phyloP scores from a whole-genome alignment of 1,140 invertebrate species.

The Eriosoma lanigerum region DNA sequence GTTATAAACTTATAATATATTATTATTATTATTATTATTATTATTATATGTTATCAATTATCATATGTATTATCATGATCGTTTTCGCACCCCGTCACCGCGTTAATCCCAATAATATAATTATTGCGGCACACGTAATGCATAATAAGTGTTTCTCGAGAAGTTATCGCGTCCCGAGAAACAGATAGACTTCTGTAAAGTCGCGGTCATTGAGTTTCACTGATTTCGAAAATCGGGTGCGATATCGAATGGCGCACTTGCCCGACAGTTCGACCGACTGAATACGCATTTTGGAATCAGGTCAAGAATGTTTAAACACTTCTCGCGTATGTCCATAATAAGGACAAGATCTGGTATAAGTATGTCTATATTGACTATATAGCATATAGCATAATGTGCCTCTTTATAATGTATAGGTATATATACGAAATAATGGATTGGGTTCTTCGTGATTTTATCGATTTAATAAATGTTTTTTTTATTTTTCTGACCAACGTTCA shows the following conservation, averaged over 20 bases:
- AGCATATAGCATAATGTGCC: not conserved
- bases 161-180: too few relatives aligned
- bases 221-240: not conserved
- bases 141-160: too few relatives aligned
- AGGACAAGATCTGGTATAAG: not conserved
- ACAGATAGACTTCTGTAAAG: too few relatives aligned
- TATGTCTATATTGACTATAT: not conserved
- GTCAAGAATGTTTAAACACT: conserved; percentile 35
- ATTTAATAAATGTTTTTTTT: conserved; percentile 16
- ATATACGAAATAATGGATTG: not conserved
- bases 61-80: too few relatives aligned
- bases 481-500: conserved; percentile 12
- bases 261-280: not conserved
- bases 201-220: not conserved
- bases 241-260: not conserved
- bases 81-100: too few relatives aligned
- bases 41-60: too few relatives aligned
- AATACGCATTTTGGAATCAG: not conserved
- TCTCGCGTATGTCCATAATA: conserved; percentile 7
- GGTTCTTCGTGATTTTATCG: not conserved
- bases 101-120: too few relatives aligned
- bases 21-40: too few relatives aligned
- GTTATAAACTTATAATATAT: too few relatives aligned
- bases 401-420: too few relatives aligned
- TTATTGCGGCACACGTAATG: too few relatives aligned